A percentile compares a stretch with the other conserved stretches of the same genome.
Conservation (phyloP, 2,888 invertebrate genomes). For the Peribatodes rhomboidaria region DNA sequence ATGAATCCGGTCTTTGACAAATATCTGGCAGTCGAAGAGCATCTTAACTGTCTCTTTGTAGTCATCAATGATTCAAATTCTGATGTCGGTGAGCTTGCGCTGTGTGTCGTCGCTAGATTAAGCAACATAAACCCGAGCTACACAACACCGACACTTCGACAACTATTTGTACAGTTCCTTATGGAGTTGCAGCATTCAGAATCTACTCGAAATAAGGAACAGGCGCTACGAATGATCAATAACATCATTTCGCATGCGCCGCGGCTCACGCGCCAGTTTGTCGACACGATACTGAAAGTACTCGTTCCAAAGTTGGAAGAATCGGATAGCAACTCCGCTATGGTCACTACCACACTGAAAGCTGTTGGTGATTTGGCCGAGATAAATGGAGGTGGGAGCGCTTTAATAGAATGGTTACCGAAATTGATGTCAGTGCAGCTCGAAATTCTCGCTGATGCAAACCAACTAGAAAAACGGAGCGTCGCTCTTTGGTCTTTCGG, state of each 20-base stretch:
- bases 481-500: slow-evolving; percentile 98
- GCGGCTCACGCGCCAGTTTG: slow-evolving; percentile 96
- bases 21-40: slow-evolving; percentile 98
- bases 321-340: slow-evolving; percentile 95
- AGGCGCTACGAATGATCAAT: slow-evolving; percentile 97
- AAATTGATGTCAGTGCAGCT: slow-evolving; percentile 95
- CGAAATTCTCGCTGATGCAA: slow-evolving; percentile 97
- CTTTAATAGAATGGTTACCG: slow-evolving; percentile 95
- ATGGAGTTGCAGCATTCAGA: slow-evolving; percentile 98
- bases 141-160: slow-evolving; percentile 97
- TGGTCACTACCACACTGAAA: slow-evolving; percentile 95
- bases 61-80: slow-evolving; percentile 98
- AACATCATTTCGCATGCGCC: slow-evolving; percentile 98
- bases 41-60: slow-evolving; percentile 96
- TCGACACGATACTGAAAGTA: slow-evolving; percentile 96
- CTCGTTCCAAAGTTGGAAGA: slow-evolving; percentile 96
- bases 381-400: slow-evolving; percentile 93
- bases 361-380: slow-evolving; percentile 98
- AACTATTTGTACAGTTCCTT: slow-evolving; percentile 95
- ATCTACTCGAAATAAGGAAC: slow-evolving; percentile 98
- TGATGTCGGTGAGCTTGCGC: slow-evolving; percentile 97
- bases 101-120: slow-evolving; percentile 96
- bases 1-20: slow-evolving; percentile 96
- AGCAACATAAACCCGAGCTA: slow-evolving; percentile 99
- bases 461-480: slow-evolving; percentile 96